Base-by-base conservation (phyloP, 2,113 vertebrate species). In the Barnardius zonarius region DNA sequence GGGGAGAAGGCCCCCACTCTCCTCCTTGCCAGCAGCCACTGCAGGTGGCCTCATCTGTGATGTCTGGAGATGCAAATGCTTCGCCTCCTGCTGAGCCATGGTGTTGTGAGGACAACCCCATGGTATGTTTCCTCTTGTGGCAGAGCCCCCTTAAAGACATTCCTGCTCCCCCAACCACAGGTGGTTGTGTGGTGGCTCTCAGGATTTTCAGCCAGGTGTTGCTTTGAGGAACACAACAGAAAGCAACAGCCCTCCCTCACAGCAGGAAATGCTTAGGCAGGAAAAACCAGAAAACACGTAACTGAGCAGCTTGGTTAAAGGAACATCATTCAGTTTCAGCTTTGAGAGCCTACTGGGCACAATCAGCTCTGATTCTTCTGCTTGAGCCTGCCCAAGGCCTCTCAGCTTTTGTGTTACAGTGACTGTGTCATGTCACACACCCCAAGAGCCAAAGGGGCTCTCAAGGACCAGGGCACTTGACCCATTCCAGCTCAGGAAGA, bases 171-270 rank as follows among this genome's bases (percentile, higher is more conserved):
- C 35, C 35, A 8, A 37, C 35, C 28, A 43, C 22, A n/a, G 0
- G 2, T 1, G 4, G 64, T 44, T 81, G 24, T 15, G 49, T 9
- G 27, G 31, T 41, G 27, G 46, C 37, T 87, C 2, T 6, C 0
- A 4, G 11, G 37, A 31, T 31, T 90, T 77, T 46, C 55, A 81
- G 39, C 14, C 46, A 55, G 69, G 17, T 67, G 52, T 17, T 72
- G 31, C n/a, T 63, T 57, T 49, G 28, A 90, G 43, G 55, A 85
- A 52, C 31, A 33, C 24, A 62, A 44, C 9, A 81, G 81, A 81
- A 91, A 67, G 16, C 64, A 62, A 12, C 44, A 66, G 39, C 54
- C 62, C 30, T 23, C 33, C 12, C 46, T 69, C 11, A 4, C 3
- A 25, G 37, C 49, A 75, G 37, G 55, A 61, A 74, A 66, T 66